A percentile compares a stretch with the other conserved stretches of the same genome.
phyloP scores from a whole-genome alignment of 2,797 vertebrate genomes.

The Hoplostethus atlanticus region DNA sequence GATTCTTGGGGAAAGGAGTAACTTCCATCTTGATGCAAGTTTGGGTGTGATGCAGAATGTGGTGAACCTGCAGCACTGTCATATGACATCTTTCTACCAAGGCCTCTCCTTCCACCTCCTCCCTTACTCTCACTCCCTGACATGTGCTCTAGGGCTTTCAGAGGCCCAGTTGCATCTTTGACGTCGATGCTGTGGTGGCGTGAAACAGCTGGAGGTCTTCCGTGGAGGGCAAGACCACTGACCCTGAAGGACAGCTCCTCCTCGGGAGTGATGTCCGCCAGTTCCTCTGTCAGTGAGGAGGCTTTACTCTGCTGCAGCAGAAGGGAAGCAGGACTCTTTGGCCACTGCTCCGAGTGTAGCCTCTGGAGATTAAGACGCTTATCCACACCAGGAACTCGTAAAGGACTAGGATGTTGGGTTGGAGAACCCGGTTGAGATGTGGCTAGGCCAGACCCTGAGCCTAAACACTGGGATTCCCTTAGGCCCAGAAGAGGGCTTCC shows the following conservation, averaged over 20 bases:
- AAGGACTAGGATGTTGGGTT: constrained; percentile 62
- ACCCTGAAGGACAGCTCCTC: constrained; percentile 83
- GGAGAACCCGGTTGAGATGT: constrained; percentile 78
- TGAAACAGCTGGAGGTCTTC: constrained; percentile 67
- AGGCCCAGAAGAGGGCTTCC: constrained; percentile 73
- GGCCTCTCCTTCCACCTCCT: constrained; percentile 48
- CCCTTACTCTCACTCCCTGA: constrained; percentile 50
- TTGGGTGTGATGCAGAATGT: constrained; percentile 80
- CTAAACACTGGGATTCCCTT: constrained; percentile 72
- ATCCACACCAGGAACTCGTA: constrained; percentile 69
- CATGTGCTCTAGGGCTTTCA: constrained; percentile 80
- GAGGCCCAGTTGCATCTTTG: constrained; percentile 82
- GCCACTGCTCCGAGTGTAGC: constrained; percentile 84
- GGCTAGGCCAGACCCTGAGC: constrained; percentile 42
- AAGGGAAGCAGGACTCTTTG: constrained; percentile 80
- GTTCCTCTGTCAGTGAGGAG: constrained; percentile 85
- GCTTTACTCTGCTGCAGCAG: constrained; percentile 85
- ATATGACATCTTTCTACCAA: constrained; percentile 87
- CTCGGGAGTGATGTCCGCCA: constrained; percentile 78
- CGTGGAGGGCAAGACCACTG: constrained; percentile 67
- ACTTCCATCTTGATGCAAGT: constrained; percentile 77
- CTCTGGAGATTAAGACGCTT: constrained; percentile 79
- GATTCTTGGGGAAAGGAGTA: constrained; percentile 41
- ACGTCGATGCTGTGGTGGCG: constrained; percentile 88
- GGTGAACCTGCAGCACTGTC: constrained; percentile 84